Conservation (phyloP, 2,888 invertebrate species). For the Thymelicus acteon region DNA sequence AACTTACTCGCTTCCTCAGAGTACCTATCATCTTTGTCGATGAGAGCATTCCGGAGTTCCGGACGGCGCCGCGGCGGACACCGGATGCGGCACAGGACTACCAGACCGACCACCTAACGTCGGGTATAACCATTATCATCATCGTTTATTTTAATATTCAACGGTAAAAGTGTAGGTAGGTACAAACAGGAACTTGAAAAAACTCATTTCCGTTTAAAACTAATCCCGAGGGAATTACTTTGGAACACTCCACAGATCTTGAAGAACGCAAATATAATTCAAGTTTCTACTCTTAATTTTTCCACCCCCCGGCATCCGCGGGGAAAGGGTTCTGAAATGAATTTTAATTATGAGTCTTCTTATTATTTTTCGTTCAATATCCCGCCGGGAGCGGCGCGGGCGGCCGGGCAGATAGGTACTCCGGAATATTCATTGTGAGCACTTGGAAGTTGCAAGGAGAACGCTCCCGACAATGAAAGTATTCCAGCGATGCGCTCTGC, state of each 20-base stretch:
- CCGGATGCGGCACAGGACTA: too few relatives aligned
- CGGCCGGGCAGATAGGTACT: neutral
- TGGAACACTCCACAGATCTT: slow-evolving; percentile 26
- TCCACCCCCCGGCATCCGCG: neutral
- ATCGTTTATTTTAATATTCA: too few relatives aligned
- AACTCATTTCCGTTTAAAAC: slow-evolving; percentile 37
- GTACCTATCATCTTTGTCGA: too few relatives aligned
- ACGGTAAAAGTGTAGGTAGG: neutral
- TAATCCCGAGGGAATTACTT: slow-evolving; percentile 29
- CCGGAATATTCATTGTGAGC: slow-evolving; percentile 24
- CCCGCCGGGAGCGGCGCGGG: slow-evolving; percentile 4
- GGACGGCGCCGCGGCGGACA: too few relatives aligned
- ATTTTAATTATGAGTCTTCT: slow-evolving; percentile 35
- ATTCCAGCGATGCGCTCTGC: slow-evolving; percentile 1
- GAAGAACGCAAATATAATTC: slow-evolving; percentile 28
- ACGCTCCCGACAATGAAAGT: slow-evolving; percentile 20
- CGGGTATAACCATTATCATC: too few relatives aligned
- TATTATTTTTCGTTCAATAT: slow-evolving; percentile 37
- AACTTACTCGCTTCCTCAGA: too few relatives aligned
- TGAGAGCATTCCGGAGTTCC: too few relatives aligned
- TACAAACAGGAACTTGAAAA: slow-evolving; percentile 22
- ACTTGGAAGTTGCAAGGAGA: slow-evolving; percentile 4
- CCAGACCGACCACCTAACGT: too few relatives aligned
- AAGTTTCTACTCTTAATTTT: slow-evolving; percentile 34
- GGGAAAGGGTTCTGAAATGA: slow-evolving; percentile 17